phyloP scores from a whole-genome alignment of 37 sponge, comb jelly and placozoan species.

The Eunapius fragilis region DNA sequence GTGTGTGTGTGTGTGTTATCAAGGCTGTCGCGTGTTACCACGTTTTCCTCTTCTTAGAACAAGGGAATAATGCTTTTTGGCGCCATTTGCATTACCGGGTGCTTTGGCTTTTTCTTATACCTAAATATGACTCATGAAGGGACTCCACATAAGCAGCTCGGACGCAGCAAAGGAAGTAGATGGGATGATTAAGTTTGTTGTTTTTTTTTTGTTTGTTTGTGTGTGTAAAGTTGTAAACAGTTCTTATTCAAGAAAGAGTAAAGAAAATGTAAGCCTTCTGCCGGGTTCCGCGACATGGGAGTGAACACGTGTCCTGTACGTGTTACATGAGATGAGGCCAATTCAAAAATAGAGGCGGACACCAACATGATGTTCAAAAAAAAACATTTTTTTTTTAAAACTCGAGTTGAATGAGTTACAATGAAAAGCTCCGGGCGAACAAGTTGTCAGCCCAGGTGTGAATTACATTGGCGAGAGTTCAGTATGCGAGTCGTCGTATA shows the following conservation, averaged over 20 bases:
- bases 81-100: constrained; percentile 55
- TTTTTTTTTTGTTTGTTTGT: neutral
- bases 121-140: constrained; percentile 58
- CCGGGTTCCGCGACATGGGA: neutral
- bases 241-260: neutral
- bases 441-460: neutral
- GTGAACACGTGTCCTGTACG: neutral
- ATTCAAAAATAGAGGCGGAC: neutral
- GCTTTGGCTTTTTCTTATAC: constrained; percentile 40
- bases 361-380: neutral
- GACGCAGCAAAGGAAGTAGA: constrained; percentile 18
- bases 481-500: neutral
- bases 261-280: neutral
- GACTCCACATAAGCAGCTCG: neutral
- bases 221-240: neutral
- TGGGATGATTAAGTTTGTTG: constrained; percentile 9
- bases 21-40: too few relatives aligned
- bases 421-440: neutral
- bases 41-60: constrained; percentile 23
- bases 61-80: constrained; percentile 68
- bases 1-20: neutral
- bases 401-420: neutral
- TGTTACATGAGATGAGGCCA: neutral
- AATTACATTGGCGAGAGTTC: too few relatives aligned
- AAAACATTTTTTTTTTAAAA: neutral